Evolutionary conservation across 2,888 invertebrate species (phyloP).

Genomic region (Metallyticus violacea): DNA sequence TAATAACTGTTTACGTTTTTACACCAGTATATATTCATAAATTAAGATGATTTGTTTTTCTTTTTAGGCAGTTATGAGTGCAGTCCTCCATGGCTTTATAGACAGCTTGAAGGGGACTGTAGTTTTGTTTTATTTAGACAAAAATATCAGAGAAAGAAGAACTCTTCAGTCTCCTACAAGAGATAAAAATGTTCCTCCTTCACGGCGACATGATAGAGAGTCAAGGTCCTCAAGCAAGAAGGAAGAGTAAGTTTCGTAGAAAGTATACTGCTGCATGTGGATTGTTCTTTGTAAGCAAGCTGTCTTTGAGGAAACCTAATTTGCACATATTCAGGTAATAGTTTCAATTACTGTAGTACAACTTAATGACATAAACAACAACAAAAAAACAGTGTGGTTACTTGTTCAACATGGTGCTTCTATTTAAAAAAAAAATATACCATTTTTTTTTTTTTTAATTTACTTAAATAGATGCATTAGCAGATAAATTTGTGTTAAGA

Average conservation of each 20-base stretch:
- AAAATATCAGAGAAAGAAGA: constrained; percentile 67
- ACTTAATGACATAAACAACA: not conserved
- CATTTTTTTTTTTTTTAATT: too few relatives aligned
- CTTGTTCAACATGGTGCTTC: too few relatives aligned
- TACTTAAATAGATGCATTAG: too few relatives aligned
- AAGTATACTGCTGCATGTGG: too few relatives aligned
- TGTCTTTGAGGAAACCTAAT: not conserved
- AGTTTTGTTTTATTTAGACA: constrained; percentile 74
- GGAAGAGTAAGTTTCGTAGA: not conserved
- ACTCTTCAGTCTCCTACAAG: constrained; percentile 53
- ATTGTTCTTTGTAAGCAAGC: too few relatives aligned
- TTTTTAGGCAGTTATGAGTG: constrained; percentile 62
- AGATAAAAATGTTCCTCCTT: constrained; percentile 42
- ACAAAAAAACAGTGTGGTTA: not conserved
- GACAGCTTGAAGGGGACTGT: constrained; percentile 78
- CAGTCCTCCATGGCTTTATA: constrained; percentile 67
- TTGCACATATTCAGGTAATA: not conserved
- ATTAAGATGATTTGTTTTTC: constrained; percentile 12
- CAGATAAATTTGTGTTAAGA: too few relatives aligned
- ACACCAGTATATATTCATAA: not conserved
- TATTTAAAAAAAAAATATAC: too few relatives aligned
- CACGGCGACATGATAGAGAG: not conserved
- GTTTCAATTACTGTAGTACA: not conserved
- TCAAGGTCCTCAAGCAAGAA: not conserved
- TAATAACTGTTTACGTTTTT: too few relatives aligned